Evolutionary conservation across 2,113 vertebrate genomes (phyloP).

Genomic region (Silurus glanis): DNA sequence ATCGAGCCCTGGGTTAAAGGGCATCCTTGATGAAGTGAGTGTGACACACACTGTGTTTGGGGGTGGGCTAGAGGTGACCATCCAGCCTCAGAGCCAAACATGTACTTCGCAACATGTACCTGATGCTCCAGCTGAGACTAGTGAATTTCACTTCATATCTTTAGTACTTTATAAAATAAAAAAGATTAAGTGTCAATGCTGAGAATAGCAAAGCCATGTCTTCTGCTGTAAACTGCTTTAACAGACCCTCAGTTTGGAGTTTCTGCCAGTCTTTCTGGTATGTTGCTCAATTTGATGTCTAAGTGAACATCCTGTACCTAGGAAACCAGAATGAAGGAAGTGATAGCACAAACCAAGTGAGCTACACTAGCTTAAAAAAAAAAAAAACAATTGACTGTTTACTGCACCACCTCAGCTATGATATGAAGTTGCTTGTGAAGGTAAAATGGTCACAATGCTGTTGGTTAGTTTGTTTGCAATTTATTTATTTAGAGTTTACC

Average conservation of each 20-base stretch:
- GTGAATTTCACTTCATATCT: neutral
- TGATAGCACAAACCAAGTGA: neutral
- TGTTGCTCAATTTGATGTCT: neutral
- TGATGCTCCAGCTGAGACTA: neutral
- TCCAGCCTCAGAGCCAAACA: neutral
- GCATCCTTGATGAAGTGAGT: neutral
- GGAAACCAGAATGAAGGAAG: neutral
- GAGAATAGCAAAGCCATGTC: neutral
- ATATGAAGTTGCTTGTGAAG: neutral
- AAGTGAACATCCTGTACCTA: neutral
- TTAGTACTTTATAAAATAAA: neutral
- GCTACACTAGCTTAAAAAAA: neutral
- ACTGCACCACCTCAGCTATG: neutral
- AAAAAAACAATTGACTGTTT: neutral
- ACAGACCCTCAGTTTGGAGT: neutral
- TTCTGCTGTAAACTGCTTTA: neutral
- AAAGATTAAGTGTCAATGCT: neutral
- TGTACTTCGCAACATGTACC: neutral
- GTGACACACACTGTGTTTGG: neutral
- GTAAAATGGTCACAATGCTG: too few relatives aligned
- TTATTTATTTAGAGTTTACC: too few relatives aligned
- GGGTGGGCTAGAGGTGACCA: neutral
- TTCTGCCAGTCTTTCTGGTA: neutral
- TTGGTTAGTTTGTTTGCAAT: too few relatives aligned
- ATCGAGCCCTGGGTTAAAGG: neutral